Conservation (phyloP, 2,888 invertebrate species). For the Bellardia bayeri region DNA sequence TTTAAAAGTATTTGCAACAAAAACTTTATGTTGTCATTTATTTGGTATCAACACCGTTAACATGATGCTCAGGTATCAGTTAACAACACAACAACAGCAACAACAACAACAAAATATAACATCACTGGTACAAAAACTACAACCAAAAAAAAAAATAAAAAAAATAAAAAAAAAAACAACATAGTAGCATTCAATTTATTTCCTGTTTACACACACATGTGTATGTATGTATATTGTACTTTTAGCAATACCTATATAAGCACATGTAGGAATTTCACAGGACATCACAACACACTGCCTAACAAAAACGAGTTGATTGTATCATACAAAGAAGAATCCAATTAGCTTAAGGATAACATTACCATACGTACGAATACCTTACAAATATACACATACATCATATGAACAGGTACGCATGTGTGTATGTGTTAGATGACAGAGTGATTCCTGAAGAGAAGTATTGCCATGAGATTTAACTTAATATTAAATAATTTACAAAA, state of each 20-base stretch:
- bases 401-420: neutral
- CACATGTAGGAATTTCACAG: neutral
- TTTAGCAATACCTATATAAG: neutral
- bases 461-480: neutral
- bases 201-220: conserved; percentile 9
- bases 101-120: conserved; percentile 33
- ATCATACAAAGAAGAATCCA: conserved; percentile 62
- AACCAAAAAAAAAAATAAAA: neutral
- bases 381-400: neutral
- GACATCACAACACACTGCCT: neutral
- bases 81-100: conserved; percentile 33
- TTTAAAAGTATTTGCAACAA: neutral
- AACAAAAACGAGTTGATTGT: conserved; percentile 9
- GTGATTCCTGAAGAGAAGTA: conserved; percentile 1
- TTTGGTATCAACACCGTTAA: conserved; percentile 40
- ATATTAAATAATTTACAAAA: neutral
- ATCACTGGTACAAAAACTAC: conserved; percentile 5
- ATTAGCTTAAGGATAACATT: conserved; percentile 64
- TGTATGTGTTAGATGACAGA: neutral
- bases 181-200: conserved; percentile 23
- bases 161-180: neutral
- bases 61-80: conserved; percentile 50
- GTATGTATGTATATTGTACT: neutral
- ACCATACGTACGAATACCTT: conserved; percentile 7
- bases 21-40: conserved; percentile 37